phyloP scores from a whole-genome alignment of 2,888 invertebrate genomes.

The Iselma pallidipennis region DNA sequence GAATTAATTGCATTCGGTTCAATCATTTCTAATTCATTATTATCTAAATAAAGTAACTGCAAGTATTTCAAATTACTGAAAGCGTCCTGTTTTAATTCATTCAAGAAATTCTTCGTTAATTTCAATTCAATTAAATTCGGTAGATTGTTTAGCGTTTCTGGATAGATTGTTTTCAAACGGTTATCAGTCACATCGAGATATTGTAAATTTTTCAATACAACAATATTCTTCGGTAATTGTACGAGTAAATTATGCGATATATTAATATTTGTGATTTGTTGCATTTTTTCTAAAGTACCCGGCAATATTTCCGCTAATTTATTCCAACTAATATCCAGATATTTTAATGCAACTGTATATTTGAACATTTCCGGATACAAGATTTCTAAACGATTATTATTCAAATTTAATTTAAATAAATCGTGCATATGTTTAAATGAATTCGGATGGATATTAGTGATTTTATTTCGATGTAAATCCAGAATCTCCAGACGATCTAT shows the following conservation, averaged over 20 bases:
- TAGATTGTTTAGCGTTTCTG: conserved; percentile 71
- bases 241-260: conserved; percentile 77
- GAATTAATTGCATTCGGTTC: conserved; percentile 73
- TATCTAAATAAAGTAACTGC: conserved; percentile 76
- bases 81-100: conserved; percentile 70
- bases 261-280: conserved; percentile 73
- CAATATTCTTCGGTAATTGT: conserved; percentile 72
- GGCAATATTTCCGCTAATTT: conserved; percentile 70
- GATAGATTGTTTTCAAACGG: conserved; percentile 70
- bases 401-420: conserved; percentile 72
- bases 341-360: conserved; percentile 66
- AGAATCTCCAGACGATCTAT: conserved; percentile 71
- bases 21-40: conserved; percentile 76
- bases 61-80: conserved; percentile 73
- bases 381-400: conserved; percentile 74
- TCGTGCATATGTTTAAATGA: conserved; percentile 66
- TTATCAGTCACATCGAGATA: conserved; percentile 79
- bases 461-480: conserved; percentile 75
- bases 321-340: conserved; percentile 76
- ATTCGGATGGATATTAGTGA: conserved; percentile 68
- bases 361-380: conserved; percentile 71
- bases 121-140: conserved; percentile 71
- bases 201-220: conserved; percentile 69
- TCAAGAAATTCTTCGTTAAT: conserved; percentile 74
- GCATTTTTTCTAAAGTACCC: conserved; percentile 64